Evolutionary conservation across 2,797 vertebrate genomes (phyloP), one percentile per base, ranked within the genome.

Genomic region (Diplodus sargus): DNA sequence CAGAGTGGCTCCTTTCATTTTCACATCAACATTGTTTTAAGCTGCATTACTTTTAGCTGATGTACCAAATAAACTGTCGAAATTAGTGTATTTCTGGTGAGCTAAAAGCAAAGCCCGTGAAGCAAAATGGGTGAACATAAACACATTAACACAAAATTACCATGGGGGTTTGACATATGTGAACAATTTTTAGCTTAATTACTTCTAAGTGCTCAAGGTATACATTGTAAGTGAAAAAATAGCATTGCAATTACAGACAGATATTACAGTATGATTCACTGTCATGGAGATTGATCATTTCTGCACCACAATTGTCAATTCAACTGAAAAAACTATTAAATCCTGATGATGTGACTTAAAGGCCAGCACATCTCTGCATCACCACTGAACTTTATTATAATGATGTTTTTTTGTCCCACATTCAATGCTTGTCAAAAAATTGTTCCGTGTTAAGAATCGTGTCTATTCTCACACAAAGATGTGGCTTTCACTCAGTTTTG

Each of bases 401-500:
- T 2, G 34, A 39, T 39, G 10, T 11, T 39, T 39, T 39, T 39
- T 39, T 3, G 10, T 39, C 34, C 34, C 34, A 39, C 34, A 10
- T 39, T 39, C 34, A 39, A 39, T 39, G 8, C 34, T 39, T 39
- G 34, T 39, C 34, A 39, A 39, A 39, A 39, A 39, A 49, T 22
- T 39, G 15, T 70, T 59, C 9, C 34, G 22, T 60, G 42, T 66
- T 22, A 16, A 39, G 18, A 28, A 39, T 61, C 2, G 9, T 5
- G 67, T 23, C 45, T 67, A 30, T 34, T 67, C 47, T 68, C 10
- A 61, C 2, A 11, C 9, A 56, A 43, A 57, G 39, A 45, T 30
- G 47, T 43, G 34, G 59, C 23, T 49, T 47, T 71, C 66, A 78
- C 56, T 70, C 65, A 67, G 17, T 18, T 61, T 0, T 61, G 16